phyloP scores from a whole-genome alignment of 2,797 vertebrate species.

The Enteromius radiatus region DNA sequence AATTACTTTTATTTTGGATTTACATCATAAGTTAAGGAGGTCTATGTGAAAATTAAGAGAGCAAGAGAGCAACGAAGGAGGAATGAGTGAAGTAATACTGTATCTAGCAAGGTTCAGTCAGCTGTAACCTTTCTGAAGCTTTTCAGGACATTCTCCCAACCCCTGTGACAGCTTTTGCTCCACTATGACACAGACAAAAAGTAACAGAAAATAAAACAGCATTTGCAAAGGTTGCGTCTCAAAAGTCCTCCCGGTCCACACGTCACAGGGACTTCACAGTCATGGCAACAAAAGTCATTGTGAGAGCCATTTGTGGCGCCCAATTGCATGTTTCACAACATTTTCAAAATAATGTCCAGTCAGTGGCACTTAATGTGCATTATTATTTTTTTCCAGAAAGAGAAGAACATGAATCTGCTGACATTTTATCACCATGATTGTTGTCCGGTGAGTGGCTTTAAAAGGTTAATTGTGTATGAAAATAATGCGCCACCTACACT shows the following conservation, averaged over 20 bases:
- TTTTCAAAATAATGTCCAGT: background rate
- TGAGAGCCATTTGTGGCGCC: background rate
- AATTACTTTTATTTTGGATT: too few relatives aligned
- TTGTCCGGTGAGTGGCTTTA: background rate
- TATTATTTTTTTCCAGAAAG: background rate
- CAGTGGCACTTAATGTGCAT: background rate
- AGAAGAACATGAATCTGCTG: background rate
- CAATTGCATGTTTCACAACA: background rate
- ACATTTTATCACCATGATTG: background rate
- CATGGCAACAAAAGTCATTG: background rate
- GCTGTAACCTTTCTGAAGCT: conserved; percentile 36
- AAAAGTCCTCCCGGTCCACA: background rate
- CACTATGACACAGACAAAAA: background rate
- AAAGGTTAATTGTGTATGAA: background rate
- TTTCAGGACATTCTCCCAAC: conserved; percentile 14
- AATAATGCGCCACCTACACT: background rate
- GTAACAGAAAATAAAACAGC: background rate
- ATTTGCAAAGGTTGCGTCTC: background rate
- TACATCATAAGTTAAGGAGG: background rate
- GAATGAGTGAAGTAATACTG: conserved; percentile 44
- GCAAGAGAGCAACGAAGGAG: conserved; percentile 29
- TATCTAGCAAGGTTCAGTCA: conserved; percentile 38
- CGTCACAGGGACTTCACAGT: background rate
- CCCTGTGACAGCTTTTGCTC: background rate
- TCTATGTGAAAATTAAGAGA: background rate